Evolutionary conservation across 2,113 vertebrate species (phyloP).

Genomic region (Anolis carolinensis): DNA sequence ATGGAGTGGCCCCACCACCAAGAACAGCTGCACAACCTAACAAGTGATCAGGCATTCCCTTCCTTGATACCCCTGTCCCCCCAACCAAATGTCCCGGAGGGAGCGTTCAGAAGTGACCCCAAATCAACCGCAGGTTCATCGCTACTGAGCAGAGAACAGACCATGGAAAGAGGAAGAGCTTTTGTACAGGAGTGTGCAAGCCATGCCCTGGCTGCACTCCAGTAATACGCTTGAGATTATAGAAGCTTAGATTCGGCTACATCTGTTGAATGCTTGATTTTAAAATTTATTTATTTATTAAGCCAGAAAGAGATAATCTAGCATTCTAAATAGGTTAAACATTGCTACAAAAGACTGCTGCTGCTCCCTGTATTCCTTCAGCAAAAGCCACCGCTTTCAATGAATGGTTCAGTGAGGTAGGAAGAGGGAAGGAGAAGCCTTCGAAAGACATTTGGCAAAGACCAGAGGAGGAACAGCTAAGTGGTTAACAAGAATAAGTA

Average conservation of each 20-base stretch:
- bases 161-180: no score
- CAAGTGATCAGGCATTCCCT: background rate
- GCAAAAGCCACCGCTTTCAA: background rate
- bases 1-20: constrained; percentile 64
- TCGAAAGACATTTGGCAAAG: background rate
- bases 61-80: background rate
- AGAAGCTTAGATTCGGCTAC: constrained; percentile 12
- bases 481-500: background rate
- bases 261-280: constrained; percentile 24
- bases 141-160: background rate
- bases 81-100: background rate
- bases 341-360: constrained; percentile 1
- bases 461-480: constrained; percentile 11
- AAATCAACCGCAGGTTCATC: background rate
- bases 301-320: background rate
- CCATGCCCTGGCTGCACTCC: background rate
- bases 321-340: background rate
- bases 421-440: background rate
- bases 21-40: constrained; percentile 32
- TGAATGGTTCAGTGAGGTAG: background rate
- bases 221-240: constrained; percentile 17
- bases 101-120: background rate
- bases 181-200: background rate
- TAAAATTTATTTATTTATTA: constrained; percentile 23
- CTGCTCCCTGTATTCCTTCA: background rate